Conservation (phyloP, 92 coral and sea anemone species). For the Micromussa lordhowensis region DNA sequence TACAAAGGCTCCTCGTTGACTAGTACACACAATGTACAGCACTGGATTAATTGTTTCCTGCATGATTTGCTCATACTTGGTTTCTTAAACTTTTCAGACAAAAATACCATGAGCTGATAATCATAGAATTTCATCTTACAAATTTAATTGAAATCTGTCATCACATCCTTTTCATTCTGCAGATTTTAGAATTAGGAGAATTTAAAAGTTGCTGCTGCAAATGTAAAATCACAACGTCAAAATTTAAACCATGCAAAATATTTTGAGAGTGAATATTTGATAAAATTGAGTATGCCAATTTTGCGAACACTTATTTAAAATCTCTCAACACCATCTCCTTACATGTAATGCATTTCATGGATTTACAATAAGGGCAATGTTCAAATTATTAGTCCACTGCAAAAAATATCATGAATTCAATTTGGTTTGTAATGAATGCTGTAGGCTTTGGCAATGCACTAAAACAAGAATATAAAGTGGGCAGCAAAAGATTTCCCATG, state of each 20-base stretch:
- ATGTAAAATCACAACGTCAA: not conserved
- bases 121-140: not conserved
- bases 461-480: not conserved
- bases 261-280: not conserved
- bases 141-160: constrained; percentile 7
- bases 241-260: not conserved
- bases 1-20: not conserved
- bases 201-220: not conserved
- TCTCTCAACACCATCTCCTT: not conserved
- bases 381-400: not conserved
- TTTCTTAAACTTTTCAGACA: not conserved
- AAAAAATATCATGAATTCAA: not conserved
- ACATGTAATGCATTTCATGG: not conserved
- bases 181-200: not conserved
- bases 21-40: not conserved
- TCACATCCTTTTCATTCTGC: not conserved
- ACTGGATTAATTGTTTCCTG: not conserved
- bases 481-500: not conserved
- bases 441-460: not conserved
- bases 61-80: not conserved
- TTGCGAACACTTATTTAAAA: not conserved
- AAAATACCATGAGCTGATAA: not conserved
- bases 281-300: not conserved
- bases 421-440: not conserved
- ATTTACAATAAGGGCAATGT: not conserved